Evolutionary conservation across 2,888 invertebrate species (phyloP).

Genomic region (Cepaea hortensis): DNA sequence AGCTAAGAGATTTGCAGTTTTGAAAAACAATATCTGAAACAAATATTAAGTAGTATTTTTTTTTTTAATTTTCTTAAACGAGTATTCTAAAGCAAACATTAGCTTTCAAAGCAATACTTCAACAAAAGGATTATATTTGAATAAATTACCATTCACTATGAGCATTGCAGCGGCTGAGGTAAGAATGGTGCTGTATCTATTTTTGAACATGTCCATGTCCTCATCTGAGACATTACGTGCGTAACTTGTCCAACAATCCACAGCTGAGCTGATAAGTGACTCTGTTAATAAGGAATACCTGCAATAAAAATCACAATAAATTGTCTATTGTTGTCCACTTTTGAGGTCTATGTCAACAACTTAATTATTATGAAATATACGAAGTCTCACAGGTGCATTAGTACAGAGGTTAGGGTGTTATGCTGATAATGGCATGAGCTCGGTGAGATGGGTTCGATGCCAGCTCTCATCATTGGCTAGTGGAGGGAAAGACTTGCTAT

Average conservation of each 20-base stretch:
- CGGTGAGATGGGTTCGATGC: no score
- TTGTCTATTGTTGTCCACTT: background rate
- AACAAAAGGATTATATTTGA: background rate
- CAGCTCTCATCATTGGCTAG: no score
- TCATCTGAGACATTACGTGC: background rate
- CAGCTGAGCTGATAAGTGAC: conserved; percentile 29
- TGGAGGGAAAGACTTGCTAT: no score
- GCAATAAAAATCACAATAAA: background rate
- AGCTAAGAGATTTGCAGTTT: no score
- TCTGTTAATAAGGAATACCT: conserved; percentile 28
- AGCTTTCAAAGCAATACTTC: no score
- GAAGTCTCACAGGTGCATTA: no score
- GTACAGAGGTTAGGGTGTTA: no score
- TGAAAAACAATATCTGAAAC: no score
- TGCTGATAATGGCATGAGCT: no score
- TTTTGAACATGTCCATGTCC: conserved; percentile 8
- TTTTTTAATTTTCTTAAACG: no score
- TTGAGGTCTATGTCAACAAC: background rate
- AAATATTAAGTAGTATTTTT: no score
- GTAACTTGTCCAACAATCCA: conserved; percentile 37
- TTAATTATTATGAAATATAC: background rate
- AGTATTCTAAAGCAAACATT: no score
- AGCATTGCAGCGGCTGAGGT: conserved; percentile 12
- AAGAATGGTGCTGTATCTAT: conserved; percentile 21
- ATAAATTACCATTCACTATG: conserved; percentile 22